A percentile compares a stretch with the other conserved stretches of the same genome.
Conservation (phyloP, 2,113 vertebrate genomes). For the Phocoena sinus region DNA sequence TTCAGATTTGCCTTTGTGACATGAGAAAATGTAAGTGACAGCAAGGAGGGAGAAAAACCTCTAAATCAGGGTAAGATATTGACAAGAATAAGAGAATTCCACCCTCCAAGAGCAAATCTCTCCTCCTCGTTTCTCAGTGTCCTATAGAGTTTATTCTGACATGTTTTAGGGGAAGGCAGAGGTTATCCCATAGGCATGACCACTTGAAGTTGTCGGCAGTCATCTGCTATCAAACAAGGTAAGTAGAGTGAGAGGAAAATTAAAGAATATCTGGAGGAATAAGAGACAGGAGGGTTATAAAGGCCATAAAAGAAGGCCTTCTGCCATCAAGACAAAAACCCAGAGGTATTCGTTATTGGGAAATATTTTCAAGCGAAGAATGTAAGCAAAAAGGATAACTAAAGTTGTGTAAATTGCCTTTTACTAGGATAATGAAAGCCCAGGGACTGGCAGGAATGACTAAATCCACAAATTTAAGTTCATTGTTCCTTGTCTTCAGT, state of each 20-base stretch:
- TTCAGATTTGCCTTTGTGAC: not conserved
- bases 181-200: rapidly evolving
- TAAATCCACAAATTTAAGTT: not conserved
- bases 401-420: not conserved
- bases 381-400: not conserved
- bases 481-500: not conserved
- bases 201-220: not conserved
- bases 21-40: not conserved
- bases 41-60: not conserved
- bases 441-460: not conserved
- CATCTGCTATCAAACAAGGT: not conserved
- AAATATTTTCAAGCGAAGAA: constrained; percentile 13
- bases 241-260: not conserved
- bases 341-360: not conserved
- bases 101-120: not conserved
- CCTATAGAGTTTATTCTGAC: rapidly evolving
- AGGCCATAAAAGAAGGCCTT: not conserved
- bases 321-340: not conserved
- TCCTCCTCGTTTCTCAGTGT: not conserved
- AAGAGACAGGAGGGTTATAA: not conserved
- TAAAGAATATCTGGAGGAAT: not conserved
- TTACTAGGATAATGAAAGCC: not conserved
- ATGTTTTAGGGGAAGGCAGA: not conserved
- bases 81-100: not conserved
- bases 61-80: not conserved